Conservation (phyloP, 1,140 invertebrate genomes). For the Leucophenga varia region DNA sequence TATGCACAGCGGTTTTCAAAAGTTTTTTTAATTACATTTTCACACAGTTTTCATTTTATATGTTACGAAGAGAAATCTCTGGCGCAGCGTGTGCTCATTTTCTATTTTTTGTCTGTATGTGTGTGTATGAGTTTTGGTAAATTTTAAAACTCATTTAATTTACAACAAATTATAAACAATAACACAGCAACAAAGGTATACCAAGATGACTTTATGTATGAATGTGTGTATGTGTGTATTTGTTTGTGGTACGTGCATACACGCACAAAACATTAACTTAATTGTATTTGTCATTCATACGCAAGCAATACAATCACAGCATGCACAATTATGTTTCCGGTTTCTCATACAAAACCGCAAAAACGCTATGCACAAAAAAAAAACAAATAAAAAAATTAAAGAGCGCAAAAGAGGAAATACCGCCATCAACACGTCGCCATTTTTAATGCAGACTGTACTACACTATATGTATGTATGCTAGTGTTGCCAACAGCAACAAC, state of each 20-base stretch:
- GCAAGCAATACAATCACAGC: conserved; percentile 5
- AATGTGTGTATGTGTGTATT: neutral
- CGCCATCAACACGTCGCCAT: too few species aligned
- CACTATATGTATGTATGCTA: neutral
- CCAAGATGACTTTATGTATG: too few species aligned
- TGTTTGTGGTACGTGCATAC: neutral
- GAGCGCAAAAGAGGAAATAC: too few species aligned
- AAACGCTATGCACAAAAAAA: neutral
- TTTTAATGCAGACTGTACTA: too few species aligned
- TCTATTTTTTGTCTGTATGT: too few species aligned
- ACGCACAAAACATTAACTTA: conserved; percentile 15
- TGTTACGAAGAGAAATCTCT: too few species aligned
- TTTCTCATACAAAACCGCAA: neutral
- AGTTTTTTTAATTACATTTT: too few species aligned
- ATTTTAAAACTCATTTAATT: conserved; percentile 4
- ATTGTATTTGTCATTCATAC: conserved; percentile 18
- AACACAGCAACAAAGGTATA: neutral
- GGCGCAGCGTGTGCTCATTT: too few species aligned
- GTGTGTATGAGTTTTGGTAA: too few species aligned
- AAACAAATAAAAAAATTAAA: neutral
- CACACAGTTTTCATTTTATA: too few species aligned
- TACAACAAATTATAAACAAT: conserved; percentile 11
- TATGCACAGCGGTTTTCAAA: too few species aligned
- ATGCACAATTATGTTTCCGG: conserved; percentile 1
- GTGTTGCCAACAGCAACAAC: neutral